phyloP scores from a whole-genome alignment of 2,888 invertebrate genomes.

The Dasypogon diadema region DNA sequence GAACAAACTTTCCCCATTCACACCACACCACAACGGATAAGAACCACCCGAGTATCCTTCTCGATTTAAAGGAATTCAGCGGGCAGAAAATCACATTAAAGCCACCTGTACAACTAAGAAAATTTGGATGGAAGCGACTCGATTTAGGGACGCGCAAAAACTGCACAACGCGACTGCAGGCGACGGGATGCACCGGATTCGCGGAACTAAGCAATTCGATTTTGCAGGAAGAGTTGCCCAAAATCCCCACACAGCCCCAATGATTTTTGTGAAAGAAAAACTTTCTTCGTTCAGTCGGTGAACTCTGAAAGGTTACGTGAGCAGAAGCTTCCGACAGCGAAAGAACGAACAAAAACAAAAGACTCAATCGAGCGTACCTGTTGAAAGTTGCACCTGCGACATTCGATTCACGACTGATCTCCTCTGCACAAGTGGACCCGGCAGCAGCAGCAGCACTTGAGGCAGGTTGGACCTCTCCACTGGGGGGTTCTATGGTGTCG shows the following conservation, averaged over 20 bases:
- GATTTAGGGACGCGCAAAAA: not conserved
- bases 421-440: conserved; percentile 40
- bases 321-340: not conserved
- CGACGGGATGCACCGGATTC: not conserved
- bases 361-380: conserved; percentile 55
- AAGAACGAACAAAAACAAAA: conserved; percentile 28
- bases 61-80: too few species aligned
- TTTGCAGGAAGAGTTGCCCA: not conserved
- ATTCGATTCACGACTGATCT: conserved; percentile 61
- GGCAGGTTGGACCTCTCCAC: not conserved
- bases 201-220: not conserved
- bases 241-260: too few species aligned
- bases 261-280: too few species aligned
- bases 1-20: conserved; percentile 14
- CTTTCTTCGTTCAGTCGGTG: conserved; percentile 16
- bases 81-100: too few species aligned
- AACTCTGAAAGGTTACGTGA: not conserved
- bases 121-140: too few species aligned
- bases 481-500: conserved; percentile 13
- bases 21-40: not conserved
- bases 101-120: too few species aligned
- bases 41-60: too few species aligned
- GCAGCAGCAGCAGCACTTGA: conserved; percentile 44
- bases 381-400: conserved; percentile 56
- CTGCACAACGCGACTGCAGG: not conserved